A percentile compares a stretch with the other conserved stretches of the same genome.
phyloP scores from a whole-genome alignment of 2,113 vertebrate genomes.

The Nymphicus hollandicus region DNA sequence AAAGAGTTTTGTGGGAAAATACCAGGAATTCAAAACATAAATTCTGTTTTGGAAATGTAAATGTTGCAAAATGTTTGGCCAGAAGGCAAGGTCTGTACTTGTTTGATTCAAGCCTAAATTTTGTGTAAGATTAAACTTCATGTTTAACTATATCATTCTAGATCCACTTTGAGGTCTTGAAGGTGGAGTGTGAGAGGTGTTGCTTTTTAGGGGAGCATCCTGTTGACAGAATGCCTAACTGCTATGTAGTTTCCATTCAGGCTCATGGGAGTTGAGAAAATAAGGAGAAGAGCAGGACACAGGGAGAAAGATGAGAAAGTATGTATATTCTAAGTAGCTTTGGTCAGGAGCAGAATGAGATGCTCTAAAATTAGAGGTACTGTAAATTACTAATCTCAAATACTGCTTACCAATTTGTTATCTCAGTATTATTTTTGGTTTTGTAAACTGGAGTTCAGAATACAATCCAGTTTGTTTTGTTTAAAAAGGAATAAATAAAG shows the following conservation, averaged over 20 bases:
- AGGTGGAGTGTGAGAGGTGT: background rate
- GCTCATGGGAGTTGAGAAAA: background rate
- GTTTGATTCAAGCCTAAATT: background rate
- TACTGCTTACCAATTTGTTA: background rate
- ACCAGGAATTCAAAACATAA: background rate
- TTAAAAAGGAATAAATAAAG: background rate
- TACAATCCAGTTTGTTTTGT: background rate
- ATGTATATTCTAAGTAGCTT: background rate
- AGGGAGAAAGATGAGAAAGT: background rate
- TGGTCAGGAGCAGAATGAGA: background rate
- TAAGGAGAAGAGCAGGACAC: background rate
- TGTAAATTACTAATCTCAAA: background rate
- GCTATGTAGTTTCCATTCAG: background rate
- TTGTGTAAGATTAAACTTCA: background rate
- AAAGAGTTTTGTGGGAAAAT: background rate
- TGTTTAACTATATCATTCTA: background rate
- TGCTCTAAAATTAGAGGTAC: background rate
- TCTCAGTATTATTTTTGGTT: background rate
- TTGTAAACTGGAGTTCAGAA: background rate
- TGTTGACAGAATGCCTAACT: background rate
- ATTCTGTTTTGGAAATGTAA: background rate
- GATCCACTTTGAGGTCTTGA: background rate
- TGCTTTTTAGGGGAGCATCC: background rate
- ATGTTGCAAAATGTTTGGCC: background rate
- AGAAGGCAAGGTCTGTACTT: accelerated